Percentiles rank a stretch among this genome's conserved stretches.
phyloP scores from a whole-genome alignment of 2,797 vertebrate genomes.

The Dermochelys coriacea region DNA sequence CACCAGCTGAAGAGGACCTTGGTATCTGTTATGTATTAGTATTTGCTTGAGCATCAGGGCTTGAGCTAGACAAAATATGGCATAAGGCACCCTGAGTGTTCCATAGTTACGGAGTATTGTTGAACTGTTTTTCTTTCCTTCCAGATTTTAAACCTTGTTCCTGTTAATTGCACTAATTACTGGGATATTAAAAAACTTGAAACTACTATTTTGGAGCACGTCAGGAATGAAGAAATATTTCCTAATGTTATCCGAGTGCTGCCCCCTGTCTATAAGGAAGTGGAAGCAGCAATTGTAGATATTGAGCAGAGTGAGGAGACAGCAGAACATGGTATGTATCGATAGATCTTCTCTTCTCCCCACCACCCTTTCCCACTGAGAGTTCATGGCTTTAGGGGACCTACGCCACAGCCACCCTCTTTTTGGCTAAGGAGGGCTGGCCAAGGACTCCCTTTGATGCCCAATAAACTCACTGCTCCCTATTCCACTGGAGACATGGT shows the following conservation, averaged over 20 bases:
- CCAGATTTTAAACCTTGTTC: conserved; percentile 62
- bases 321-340: conserved; percentile 78
- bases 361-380: accelerated
- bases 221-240: conserved; percentile 74
- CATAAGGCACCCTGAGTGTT: not conserved
- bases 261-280: conserved; percentile 73
- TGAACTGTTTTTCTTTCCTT: conserved; percentile 15
- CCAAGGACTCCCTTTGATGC: not conserved
- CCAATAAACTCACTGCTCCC: not conserved
- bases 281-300: conserved; percentile 76
- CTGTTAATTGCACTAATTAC: conserved; percentile 69
- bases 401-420: accelerated
- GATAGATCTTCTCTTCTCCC: not conserved
- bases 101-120: not conserved
- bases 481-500: accelerated
- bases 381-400: not conserved
- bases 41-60: no score
- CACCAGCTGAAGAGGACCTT: not conserved
- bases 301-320: conserved; percentile 54
- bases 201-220: conserved; percentile 66
- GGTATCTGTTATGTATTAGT: not conserved
- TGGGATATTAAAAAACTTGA: conserved; percentile 68
- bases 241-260: conserved; percentile 78
- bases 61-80: not conserved
- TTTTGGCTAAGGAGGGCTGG: not conserved